A percentile compares a stretch with the other conserved stretches of the same genome.
Conservation (phyloP, 2,797 vertebrate species). For the Poecilia gillii region DNA sequence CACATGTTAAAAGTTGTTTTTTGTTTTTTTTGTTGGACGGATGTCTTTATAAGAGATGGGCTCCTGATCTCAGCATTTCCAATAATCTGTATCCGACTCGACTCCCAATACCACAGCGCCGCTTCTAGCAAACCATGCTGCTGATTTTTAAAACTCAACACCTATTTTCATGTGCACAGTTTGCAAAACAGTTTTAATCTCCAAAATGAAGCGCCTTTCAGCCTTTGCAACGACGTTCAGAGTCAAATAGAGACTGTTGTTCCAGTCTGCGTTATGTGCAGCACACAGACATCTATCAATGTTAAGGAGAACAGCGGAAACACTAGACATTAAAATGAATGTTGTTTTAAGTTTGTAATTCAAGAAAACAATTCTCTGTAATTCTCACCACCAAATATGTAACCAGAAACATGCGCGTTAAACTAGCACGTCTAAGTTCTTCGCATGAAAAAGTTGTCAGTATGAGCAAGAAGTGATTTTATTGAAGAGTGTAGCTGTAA, state of each 20-base stretch:
- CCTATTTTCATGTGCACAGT: neutral
- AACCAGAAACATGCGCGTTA: neutral
- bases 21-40: neutral
- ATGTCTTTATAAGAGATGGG: neutral
- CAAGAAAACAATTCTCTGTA: neutral
- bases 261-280: neutral
- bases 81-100: neutral
- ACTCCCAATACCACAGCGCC: neutral
- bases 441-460: neutral
- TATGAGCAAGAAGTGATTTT: neutral
- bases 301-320: neutral
- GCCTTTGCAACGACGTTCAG: neutral
- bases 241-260: neutral
- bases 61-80: neutral
- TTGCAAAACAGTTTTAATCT: neutral
- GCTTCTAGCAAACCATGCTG: neutral
- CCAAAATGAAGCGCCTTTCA: neutral
- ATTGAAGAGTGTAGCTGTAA: neutral
- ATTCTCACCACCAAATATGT: neutral
- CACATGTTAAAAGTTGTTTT: slow-evolving; percentile 17
- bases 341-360: neutral
- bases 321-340: neutral
- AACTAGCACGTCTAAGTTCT: neutral
- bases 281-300: neutral
- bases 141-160: neutral